Evolutionary conservation across 2,113 vertebrate genomes (phyloP).

Genomic region (Sinocyclocheilus grahami): DNA sequence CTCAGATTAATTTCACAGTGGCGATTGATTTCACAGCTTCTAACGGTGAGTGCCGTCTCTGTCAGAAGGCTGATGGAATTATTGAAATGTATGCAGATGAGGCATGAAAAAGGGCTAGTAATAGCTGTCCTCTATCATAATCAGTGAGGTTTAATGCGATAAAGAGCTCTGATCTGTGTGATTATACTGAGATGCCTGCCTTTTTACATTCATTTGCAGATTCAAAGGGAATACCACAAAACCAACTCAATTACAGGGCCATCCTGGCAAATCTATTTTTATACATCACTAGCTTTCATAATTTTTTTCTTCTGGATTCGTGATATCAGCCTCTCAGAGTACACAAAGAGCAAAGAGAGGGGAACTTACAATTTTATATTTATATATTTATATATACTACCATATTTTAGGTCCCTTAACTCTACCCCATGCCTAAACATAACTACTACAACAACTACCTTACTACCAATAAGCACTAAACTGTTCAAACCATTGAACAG

Average conservation of each 20-base stretch:
- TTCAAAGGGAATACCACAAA: slow-evolving; percentile 24
- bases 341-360: background rate
- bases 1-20: slow-evolving; percentile 99
- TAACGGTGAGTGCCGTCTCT: slow-evolving; percentile 84
- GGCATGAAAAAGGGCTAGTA: slow-evolving; percentile 59
- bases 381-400: background rate
- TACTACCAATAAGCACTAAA: background rate
- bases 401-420: background rate
- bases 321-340: background rate
- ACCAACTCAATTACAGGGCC: slow-evolving; percentile 28
- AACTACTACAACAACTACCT: too few relatives aligned
- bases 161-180: slow-evolving; percentile 55
- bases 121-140: slow-evolving; percentile 62
- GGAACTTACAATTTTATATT: background rate
- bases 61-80: slow-evolving; percentile 45
- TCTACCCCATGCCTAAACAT: too few relatives aligned
- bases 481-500: background rate
- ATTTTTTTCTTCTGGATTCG: background rate
- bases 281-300: slow-evolving; percentile 14
- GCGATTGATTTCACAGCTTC: slow-evolving; percentile 99
- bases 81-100: slow-evolving; percentile 68
- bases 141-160: slow-evolving; percentile 51
- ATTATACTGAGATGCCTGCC: slow-evolving; percentile 38
- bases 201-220: slow-evolving; percentile 48
- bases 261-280: slow-evolving; percentile 33